Evolutionary conservation across 2,888 invertebrate species (phyloP), one percentile per base, ranked within the genome.

Genomic region (Campoplex capitator): DNA sequence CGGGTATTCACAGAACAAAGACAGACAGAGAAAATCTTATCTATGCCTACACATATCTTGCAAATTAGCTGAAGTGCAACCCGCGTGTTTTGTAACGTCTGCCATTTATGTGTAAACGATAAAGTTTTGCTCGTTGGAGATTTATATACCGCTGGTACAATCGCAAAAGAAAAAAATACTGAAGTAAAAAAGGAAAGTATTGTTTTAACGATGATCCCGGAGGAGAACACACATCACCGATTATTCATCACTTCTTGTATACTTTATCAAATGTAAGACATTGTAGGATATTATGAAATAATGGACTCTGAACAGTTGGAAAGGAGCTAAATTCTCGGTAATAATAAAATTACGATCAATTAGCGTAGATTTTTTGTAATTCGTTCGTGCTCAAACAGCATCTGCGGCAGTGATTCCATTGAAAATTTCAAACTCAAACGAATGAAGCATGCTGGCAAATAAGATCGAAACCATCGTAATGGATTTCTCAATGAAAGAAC

Each of bases 31-130:
- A 74, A 56, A 56, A 13, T 35, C 76, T 83, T 62, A 68, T 79
- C 32, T 16, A 28, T 54, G 42, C 42, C 35, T 8, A 68, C 58
- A 42, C 56, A 48, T 70, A 58, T n/a, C 35, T 56, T 68, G 32
- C 51, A 51, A 78, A 78, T 65, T 48, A 76, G 62, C 32, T 76
- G 38, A 65, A 76, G 76, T 65, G 65, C 76, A 65, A 65, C 32
- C 51, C 76, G 65, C 35, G 13, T 77, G 76, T 67, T 23, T 23
- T 77, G 76, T 51, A 77, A 77, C 35, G 35, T 48, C 51, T 67
- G 67, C 35, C n/a, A 45, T 65, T 51, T 13, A 51, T 32, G 11
- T 28, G 65, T 76, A 48, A 77, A 51, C 51, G 35, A 77, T 51
- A 67, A 65, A 35, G 7, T 51, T 48, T 11, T 51, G 35, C 16